Evolutionary conservation across 2,888 invertebrate species (phyloP), one percentile per base, ranked within the genome.

Genomic region (Oxystoma pomonae): DNA sequence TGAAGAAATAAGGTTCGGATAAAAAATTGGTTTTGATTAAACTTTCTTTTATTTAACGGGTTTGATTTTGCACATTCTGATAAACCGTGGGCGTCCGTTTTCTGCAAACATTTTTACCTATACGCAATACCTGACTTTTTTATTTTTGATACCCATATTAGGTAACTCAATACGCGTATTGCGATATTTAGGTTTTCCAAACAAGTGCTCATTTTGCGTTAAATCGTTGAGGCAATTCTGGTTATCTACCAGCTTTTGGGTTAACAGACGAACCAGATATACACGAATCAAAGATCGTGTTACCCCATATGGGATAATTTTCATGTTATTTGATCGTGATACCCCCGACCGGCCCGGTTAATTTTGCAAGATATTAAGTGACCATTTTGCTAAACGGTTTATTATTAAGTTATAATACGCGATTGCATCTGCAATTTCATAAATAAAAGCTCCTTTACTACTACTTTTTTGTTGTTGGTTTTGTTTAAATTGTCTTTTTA

Each of bases 181-280:
- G 59, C 55, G 66, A 16, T 16, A n/a, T 55, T 55, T 16, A 16
- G 17, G 12, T 16, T 9, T 55, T 16, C 17, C 9, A 9, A 17
- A 9, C 65, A 66, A 64, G 62, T 65, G 66, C 64, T 66, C 65
- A 65, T 57, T 49, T 56, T 55, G 58, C 52, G 52, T 59, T 49
- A 61, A 72, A 73, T 74, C 71, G 71, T 73, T 72, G 53, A 72
- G 74, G 72, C 73, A 73, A 72, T 71, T 72, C 69, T 64, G 65
- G 59, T 60, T 64, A 64, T 68, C 53, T 55, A 59, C 55, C 22
- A 22, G 53, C 53, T 17, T 21, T 21, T 50, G 12, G 16, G 53
- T 5, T 35, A 7, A 35, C 35, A 12, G 35, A 35, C 12, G 12
- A 35, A 3, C 3, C 35, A 12, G 35, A 12, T 12, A 3, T 19